phyloP scores from a whole-genome alignment of 2,888 invertebrate species.

The Callyntrura sp. region DNA sequence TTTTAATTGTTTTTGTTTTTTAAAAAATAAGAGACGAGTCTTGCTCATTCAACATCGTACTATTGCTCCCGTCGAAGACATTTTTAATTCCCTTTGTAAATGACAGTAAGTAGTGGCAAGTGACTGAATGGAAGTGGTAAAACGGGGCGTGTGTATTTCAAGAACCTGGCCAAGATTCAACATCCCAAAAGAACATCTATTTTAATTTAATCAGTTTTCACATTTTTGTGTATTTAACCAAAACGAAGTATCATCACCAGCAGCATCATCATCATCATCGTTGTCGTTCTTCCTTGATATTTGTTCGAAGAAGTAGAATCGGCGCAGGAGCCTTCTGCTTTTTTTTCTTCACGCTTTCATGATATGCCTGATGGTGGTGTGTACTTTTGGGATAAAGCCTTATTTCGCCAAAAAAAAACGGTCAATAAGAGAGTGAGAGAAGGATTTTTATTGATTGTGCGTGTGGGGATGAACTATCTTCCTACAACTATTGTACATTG shows the following conservation, averaged over 20 bases:
- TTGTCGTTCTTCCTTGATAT: not conserved
- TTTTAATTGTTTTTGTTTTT: too few relatives aligned
- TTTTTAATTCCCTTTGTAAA: too few relatives aligned
- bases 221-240: too few relatives aligned
- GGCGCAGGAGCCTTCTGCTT: not conserved
- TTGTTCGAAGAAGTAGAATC: not conserved
- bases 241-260: not conserved
- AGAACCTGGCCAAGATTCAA: too few relatives aligned
- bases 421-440: not conserved
- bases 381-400: not conserved
- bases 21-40: too few relatives aligned
- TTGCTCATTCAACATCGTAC: too few relatives aligned
- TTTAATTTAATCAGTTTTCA: too few relatives aligned
- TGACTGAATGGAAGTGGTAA: too few relatives aligned
- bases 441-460: conserved; percentile 31
- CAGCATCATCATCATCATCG: not conserved
- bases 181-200: too few relatives aligned
- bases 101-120: too few relatives aligned
- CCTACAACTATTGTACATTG: not conserved
- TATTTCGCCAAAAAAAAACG: not conserved
- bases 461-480: conserved; percentile 1
- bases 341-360: not conserved
- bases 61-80: too few relatives aligned
- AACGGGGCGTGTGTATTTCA: too few relatives aligned
- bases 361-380: not conserved